Conservation (phyloP, 2,113 vertebrate genomes). For the Danionella cerebrum region DNA sequence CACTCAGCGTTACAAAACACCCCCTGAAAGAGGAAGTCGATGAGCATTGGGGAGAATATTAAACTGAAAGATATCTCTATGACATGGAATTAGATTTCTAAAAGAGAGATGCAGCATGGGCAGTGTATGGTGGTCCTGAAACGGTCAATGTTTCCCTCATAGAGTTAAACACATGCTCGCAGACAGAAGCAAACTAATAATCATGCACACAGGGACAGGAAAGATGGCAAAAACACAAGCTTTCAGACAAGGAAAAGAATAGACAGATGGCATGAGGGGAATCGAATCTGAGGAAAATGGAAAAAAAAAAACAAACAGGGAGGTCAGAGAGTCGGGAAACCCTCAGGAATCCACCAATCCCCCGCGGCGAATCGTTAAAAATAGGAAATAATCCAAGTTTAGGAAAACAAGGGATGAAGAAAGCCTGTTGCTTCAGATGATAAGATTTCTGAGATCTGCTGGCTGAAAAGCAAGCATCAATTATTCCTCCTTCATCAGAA, state of each 20-base stretch:
- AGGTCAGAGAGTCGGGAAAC: background rate
- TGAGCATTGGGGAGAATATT: too few relatives aligned
- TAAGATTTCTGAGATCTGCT: conserved; percentile 16
- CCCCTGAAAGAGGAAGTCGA: too few relatives aligned
- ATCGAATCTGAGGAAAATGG: conserved; percentile 44
- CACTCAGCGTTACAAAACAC: too few relatives aligned
- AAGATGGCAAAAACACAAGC: conserved; percentile 56
- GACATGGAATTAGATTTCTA: too few relatives aligned
- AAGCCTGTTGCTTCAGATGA: conserved; percentile 49
- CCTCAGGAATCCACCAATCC: background rate
- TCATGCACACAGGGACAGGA: conserved; percentile 31
- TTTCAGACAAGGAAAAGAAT: conserved; percentile 54
- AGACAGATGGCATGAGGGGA: conserved; percentile 55
- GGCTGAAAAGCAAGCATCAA: background rate
- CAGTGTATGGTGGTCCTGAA: too few relatives aligned
- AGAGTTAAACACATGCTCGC: background rate
- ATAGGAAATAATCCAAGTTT: background rate
- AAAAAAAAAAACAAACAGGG: conserved; percentile 30
- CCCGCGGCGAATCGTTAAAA: background rate
- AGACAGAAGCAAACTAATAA: conserved; percentile 21
- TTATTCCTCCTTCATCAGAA: too few relatives aligned
- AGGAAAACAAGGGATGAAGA: background rate
- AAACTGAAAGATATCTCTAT: too few relatives aligned
- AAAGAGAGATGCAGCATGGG: too few relatives aligned
- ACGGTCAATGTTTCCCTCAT: background rate